phyloP scores from a whole-genome alignment of 2,797 vertebrate genomes.

The Sarcoramphus papa region DNA sequence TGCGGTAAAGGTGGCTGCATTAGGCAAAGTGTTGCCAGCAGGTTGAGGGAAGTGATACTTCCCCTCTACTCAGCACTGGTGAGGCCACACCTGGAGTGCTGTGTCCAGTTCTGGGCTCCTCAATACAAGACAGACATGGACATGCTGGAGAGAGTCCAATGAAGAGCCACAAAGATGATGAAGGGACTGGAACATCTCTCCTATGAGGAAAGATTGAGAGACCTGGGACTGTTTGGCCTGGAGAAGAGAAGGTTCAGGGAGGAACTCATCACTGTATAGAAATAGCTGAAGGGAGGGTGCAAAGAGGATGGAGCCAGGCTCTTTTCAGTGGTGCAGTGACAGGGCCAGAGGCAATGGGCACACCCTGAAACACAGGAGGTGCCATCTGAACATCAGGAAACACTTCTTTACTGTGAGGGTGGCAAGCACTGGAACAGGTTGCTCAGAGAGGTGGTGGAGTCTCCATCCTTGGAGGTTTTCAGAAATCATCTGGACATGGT shows the following conservation, averaged over 20 bases:
- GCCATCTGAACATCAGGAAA: background rate
- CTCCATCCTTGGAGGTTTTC: background rate
- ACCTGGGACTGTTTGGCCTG: too few species aligned
- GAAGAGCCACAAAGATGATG: background rate
- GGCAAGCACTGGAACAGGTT: background rate
- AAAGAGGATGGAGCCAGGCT: background rate
- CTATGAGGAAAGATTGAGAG: background rate
- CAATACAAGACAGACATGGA: background rate
- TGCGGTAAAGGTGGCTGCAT: background rate
- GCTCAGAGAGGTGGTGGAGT: background rate
- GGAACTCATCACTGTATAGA: background rate
- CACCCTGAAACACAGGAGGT: background rate
- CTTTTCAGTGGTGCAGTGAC: background rate
- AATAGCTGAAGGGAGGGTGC: background rate
- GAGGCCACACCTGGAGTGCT: background rate
- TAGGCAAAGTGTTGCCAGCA: too few species aligned
- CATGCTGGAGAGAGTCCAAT: background rate
- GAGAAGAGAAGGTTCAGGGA: background rate
- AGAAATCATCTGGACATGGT: background rate
- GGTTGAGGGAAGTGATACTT: background rate
- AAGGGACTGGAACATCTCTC: background rate
- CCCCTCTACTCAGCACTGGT: too few species aligned
- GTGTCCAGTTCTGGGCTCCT: background rate
- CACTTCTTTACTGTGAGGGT: background rate
- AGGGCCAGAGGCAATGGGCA: background rate